These are phyloP conservation scores for Halictus rubicundus DNA, from an alignment of 1,140 invertebrate genomes.

Conservation along the genomic window DNA sequence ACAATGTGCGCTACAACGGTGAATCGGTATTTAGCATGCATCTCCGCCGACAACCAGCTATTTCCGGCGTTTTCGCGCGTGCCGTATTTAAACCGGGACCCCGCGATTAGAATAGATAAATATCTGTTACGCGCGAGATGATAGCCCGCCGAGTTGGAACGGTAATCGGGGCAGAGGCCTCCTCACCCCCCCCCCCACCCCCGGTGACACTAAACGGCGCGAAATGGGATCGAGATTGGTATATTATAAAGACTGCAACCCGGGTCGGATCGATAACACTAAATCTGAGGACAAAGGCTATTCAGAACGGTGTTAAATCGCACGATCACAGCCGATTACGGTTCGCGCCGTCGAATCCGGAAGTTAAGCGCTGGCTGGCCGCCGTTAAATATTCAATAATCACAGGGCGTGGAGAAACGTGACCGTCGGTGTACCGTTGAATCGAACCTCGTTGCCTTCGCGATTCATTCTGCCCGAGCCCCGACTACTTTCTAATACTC, in stretches of 20 bases:
- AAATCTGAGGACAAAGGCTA: conserved; percentile 52
- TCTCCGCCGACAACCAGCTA: background rate
- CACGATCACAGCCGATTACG: conserved; percentile 46
- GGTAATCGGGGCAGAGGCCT: background rate
- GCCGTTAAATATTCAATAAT: conserved; percentile 55
- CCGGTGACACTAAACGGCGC: background rate
- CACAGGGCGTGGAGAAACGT: conserved; percentile 42
- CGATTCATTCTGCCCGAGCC: background rate
- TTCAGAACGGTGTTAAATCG: conserved; percentile 38
- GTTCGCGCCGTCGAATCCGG: conserved; percentile 13
- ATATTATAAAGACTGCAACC: conserved; percentile 29
- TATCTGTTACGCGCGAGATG: background rate
- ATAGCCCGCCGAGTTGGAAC: background rate
- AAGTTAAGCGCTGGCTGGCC: conserved; percentile 34
- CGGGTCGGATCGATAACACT: conserved; percentile 36
- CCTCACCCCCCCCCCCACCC: too few relatives aligned
- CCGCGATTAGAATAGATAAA: background rate
- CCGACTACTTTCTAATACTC: conserved; percentile 21
- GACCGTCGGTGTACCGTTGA: conserved; percentile 35
- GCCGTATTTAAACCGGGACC: too few relatives aligned
- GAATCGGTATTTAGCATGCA: conserved; percentile 4
- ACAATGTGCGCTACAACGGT: too few relatives aligned
- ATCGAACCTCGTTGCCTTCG: conserved; percentile 11
- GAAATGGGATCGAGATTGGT: conserved; percentile 15
- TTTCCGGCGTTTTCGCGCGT: background rate